Base-by-base conservation (phyloP, 2,113 vertebrate species). In the Smithornis capensis region DNA sequence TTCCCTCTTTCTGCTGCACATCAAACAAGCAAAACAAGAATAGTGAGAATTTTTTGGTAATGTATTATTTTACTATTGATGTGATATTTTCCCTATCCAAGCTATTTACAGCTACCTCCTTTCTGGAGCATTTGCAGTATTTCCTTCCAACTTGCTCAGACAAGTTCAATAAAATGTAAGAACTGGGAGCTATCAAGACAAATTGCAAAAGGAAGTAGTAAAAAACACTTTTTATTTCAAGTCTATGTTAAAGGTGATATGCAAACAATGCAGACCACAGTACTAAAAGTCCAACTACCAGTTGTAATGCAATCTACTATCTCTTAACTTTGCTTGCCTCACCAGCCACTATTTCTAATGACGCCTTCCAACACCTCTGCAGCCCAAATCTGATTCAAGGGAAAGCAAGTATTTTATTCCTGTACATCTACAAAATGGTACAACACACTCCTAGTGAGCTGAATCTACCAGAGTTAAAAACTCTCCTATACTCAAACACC, bases 1-100 rank as follows among this genome's bases (percentile, higher is more conserved):
- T 99, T 22, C 89, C 98, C 93, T 99, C 99, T 96, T 99, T 99
- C 98, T 99, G 96, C 25, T 97, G 8, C 77, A 92, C 74, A 65
- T 5, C 44, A 17, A 52, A 64, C n/a, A 95, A 76, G 83, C 5
- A 49, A 65, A 76, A 93, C 38, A 89, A 78, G 25, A 71, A 55
- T 40, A 75, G 35, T 52, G 22, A 53, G 14, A 8, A 44, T 74
- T 77, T 81, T 75, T 64, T 42, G 15, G 40, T 59, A 37, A 82
- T 29, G 45, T 15, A 27, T 86, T 89, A 68, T 31, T 67, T 68
- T 38, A 69, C 73, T 23, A 23, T 19, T 81, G 47, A 35, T 65
- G 16, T 18, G 42, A 6, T 42, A 33, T 62, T 74, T 89, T 82
- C 22, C 24, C 37, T 64, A 73, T 18, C 23, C 67, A 69, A 71